Conservation (phyloP, 2,113 vertebrate species). For the Pomatorhinus ruficollis region DNA sequence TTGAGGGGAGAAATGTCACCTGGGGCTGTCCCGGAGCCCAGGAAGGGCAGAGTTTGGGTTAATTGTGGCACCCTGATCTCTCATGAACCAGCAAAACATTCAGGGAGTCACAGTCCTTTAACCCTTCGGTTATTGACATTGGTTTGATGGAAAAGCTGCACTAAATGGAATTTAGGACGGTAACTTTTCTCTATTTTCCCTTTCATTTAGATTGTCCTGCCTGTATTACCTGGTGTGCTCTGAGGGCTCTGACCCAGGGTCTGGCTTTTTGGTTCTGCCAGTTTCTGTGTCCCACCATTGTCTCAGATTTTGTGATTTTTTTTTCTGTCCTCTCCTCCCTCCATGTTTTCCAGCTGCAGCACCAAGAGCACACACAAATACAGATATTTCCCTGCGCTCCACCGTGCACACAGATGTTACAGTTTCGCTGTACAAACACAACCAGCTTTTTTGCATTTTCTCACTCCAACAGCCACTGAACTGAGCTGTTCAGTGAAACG, state of each 20-base stretch:
- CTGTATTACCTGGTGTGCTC: not conserved
- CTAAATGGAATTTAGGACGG: not conserved
- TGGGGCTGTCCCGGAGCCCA: not conserved
- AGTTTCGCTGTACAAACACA: not conserved
- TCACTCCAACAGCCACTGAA: not conserved
- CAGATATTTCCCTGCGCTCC: not conserved
- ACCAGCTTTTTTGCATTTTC: not conserved
- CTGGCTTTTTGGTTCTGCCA: not conserved
- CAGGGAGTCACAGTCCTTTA: not conserved
- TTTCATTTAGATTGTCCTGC: not conserved
- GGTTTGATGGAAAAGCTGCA: not conserved
- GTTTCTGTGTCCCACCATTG: not conserved
- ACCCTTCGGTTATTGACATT: not conserved
- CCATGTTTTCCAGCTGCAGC: not conserved
- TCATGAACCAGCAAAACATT: not conserved
- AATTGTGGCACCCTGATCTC: not conserved
- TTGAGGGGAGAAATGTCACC: not conserved
- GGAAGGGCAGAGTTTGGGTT: not conserved
- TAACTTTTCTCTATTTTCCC: not conserved
- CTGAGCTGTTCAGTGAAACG: not conserved
- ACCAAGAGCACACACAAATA: not conserved
- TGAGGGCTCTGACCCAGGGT: not conserved
- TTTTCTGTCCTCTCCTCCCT: not conserved
- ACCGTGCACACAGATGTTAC: not conserved
- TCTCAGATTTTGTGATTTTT: not conserved